Base-by-base conservation (phyloP, 2,797 vertebrate genomes). In the Notolepis coatsorum region DNA sequence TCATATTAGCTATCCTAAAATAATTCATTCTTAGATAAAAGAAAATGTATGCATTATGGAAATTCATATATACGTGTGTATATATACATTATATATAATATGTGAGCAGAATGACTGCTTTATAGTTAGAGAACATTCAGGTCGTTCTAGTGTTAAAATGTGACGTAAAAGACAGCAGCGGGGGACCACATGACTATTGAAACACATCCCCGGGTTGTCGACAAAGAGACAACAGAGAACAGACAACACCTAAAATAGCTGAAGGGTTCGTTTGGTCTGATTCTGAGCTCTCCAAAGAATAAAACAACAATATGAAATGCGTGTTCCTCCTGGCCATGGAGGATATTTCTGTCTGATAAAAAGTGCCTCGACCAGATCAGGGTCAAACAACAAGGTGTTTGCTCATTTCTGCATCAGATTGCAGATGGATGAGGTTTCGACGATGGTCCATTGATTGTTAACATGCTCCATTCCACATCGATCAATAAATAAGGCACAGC, bases 371-470 rank as follows among this genome's bases (percentile, higher is more conserved):
- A n/a, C n/a, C n/a, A 15, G 35, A 28, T 54, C 56, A 68, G 56
- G 9, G 15, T 88, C 69, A 71, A 58, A 63, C 64, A 62, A 66
- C 71, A 56, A 48, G 7, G n/a, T 21, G 53, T 71, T 57, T 51
- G 58, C 62, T 41, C 66, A 67, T 55, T 57, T 48, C 38, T 27
- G 43, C 23, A 39, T 75, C 37, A 52, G 55, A 74, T 77, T 64
- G 75, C 75, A 73, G 64, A 31, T 27, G 45, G 27, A 43, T 65
- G 57, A 28, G 53, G 38, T 71, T 73, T 9, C 27, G 38, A 54
- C 58, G 63, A 45, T 58, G 45, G 53, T 67, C 47, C 67, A 80
- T 61, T 18, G 64, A 78, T 73, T 78, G 17, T n/a, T 7, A 37
- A 33, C 7, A 13, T 27, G 27, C 47, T 2, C 37, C 65, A 41